Evolutionary conservation across 1,140 invertebrate species (phyloP).

Genomic region (Spodoptera frugiperda): DNA sequence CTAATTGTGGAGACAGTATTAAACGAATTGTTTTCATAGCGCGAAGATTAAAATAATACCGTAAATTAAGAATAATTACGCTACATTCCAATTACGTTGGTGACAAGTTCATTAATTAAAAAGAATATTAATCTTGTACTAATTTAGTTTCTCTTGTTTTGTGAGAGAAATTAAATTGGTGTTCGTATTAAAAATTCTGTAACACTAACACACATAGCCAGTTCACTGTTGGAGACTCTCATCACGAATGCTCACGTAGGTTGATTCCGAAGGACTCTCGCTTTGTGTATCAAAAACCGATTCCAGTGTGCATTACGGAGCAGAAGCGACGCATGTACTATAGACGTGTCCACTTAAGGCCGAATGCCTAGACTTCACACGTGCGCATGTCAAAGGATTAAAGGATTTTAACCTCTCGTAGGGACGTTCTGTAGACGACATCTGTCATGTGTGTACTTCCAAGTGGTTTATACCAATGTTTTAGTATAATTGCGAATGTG

Average conservation of each 20-base stretch:
- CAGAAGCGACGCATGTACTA: conserved; percentile 15
- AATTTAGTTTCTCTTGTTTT: too few species aligned
- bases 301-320: conserved; percentile 20
- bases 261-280: neutral
- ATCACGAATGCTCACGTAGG: too few species aligned
- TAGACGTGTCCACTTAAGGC: conserved; percentile 27
- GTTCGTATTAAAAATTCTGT: too few species aligned
- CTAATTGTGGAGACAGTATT: conserved; percentile 35
- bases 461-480: neutral
- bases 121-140: neutral
- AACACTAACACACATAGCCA: too few species aligned
- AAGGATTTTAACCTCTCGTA: conserved; percentile 21
- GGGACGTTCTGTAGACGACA: neutral
- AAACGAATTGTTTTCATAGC: conserved; percentile 36
- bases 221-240: too few species aligned
- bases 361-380: conserved; percentile 24
- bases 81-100: neutral
- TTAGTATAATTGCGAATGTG: neutral
- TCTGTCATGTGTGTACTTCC: neutral
- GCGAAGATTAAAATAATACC: conserved; percentile 26
- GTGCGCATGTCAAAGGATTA: conserved; percentile 25
- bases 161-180: too few species aligned
- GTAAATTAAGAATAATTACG: conserved; percentile 14
- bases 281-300: conserved; percentile 34
- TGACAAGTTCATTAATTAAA: neutral